Evolutionary conservation across 2,113 vertebrate species (phyloP).

Genomic region (Neotoma lepida): DNA sequence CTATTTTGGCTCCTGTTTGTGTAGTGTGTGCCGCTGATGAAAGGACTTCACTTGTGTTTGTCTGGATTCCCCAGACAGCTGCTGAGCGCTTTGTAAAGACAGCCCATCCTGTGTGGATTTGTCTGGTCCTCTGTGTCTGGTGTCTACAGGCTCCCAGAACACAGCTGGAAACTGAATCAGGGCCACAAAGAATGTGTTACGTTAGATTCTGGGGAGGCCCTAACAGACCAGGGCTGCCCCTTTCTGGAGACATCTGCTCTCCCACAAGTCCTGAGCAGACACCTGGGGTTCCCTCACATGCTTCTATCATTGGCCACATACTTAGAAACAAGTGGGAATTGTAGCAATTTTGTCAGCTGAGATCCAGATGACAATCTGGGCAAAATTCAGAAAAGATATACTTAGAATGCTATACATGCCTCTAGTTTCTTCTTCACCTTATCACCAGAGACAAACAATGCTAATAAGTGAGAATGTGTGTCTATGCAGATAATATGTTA

Average conservation of each 20-base stretch:
- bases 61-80: constrained; percentile 11
- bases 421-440: background rate
- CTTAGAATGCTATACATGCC: background rate
- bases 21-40: background rate
- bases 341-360: background rate
- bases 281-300: constrained; percentile 4
- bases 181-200: constrained; percentile 5
- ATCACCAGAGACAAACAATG: background rate
- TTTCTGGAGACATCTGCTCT: constrained; percentile 9
- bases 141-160: background rate
- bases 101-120: background rate
- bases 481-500: background rate
- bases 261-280: background rate
- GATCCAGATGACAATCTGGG: background rate
- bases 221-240: background rate
- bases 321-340: background rate
- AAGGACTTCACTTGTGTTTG: background rate
- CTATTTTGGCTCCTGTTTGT: background rate
- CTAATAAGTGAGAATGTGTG: background rate
- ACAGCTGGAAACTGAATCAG: background rate
- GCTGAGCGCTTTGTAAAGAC: background rate
- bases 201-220: background rate
- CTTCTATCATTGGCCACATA: constrained; percentile 18
- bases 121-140: background rate
- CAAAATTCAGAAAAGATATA: constrained; percentile 3